These are phyloP conservation scores for Nemotelus pantherinus DNA, from an alignment of 2,888 invertebrate genomes.

Conservation along the genomic window DNA sequence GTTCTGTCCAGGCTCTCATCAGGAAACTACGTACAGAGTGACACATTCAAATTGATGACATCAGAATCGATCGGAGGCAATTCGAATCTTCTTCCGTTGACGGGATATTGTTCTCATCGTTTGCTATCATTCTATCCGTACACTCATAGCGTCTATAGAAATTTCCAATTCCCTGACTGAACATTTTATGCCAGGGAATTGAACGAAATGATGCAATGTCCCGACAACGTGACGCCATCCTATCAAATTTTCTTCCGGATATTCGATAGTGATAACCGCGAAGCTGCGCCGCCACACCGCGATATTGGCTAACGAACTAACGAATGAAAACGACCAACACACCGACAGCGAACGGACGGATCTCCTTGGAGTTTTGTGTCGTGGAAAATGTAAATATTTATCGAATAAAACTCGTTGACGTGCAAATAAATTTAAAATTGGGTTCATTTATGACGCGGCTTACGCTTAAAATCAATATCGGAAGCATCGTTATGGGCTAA, in stretches of 20 bases:
- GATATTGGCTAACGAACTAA: not conserved
- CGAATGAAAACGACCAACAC: not conserved
- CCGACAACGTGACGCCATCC: conserved; percentile 37
- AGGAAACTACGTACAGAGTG: not conserved
- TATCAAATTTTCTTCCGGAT: conserved; percentile 40
- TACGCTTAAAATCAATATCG: not conserved
- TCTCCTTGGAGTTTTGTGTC: not conserved
- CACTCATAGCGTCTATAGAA: not conserved
- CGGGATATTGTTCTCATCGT: conserved; percentile 25
- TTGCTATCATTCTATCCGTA: not conserved
- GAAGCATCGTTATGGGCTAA: too few relatives aligned
- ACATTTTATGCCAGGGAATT: not conserved
- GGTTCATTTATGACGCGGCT: not conserved
- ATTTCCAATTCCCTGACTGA: not conserved
- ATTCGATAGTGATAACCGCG: not conserved
- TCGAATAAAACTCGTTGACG: conserved; percentile 37
- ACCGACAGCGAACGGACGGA: not conserved
- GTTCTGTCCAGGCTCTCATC: not conserved
- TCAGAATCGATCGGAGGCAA: conserved; percentile 22
- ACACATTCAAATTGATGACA: conserved; percentile 31
- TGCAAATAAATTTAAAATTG: conserved; percentile 40
- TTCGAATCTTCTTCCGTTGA: conserved; percentile 24
- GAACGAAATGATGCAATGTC: too few relatives aligned
- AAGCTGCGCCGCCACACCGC: too few relatives aligned
- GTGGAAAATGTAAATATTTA: conserved; percentile 26